Evolutionary conservation across 2,113 vertebrate species (phyloP).

Genomic region (Python bivittatus): DNA sequence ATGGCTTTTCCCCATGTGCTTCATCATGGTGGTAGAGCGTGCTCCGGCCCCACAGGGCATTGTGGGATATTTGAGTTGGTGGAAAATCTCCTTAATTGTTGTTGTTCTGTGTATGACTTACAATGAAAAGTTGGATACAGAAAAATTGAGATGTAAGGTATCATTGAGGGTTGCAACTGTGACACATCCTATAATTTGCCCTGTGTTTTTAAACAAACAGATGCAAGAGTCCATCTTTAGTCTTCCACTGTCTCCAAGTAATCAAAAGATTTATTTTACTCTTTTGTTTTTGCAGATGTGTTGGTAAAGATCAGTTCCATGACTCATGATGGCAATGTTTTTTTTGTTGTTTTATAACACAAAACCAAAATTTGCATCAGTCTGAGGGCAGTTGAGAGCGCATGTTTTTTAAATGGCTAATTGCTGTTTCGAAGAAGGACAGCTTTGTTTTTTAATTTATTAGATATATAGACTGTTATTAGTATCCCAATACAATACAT

Average conservation of each 20-base stretch:
- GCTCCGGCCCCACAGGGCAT: not conserved
- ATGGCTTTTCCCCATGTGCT: too few relatives aligned
- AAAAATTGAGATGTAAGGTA: not conserved
- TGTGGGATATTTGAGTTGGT: not conserved
- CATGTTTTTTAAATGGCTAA: not conserved
- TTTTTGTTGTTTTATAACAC: not conserved
- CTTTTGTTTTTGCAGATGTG: not conserved
- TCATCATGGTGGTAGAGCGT: not conserved
- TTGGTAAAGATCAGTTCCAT: conserved; percentile 17
- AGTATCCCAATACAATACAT: not conserved
- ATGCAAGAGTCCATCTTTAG: conserved; percentile 4
- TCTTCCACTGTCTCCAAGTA: not conserved
- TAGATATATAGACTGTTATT: not conserved
- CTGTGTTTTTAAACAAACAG: not conserved
- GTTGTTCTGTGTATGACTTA: not conserved
- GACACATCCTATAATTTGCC: conserved; percentile 11
- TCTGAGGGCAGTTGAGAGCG: not conserved
- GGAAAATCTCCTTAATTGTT: not conserved
- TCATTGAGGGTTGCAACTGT: conserved; percentile 8
- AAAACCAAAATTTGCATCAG: not conserved
- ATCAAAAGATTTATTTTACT: not conserved
- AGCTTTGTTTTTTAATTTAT: not conserved
- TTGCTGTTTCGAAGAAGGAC: not conserved
- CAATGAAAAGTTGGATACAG: not conserved
- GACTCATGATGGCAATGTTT: not conserved